Percentiles rank a stretch among this genome's conserved stretches.
phyloP scores from a whole-genome alignment of 2,888 invertebrate species.

The Caenorhabditis doughertyi region DNA sequence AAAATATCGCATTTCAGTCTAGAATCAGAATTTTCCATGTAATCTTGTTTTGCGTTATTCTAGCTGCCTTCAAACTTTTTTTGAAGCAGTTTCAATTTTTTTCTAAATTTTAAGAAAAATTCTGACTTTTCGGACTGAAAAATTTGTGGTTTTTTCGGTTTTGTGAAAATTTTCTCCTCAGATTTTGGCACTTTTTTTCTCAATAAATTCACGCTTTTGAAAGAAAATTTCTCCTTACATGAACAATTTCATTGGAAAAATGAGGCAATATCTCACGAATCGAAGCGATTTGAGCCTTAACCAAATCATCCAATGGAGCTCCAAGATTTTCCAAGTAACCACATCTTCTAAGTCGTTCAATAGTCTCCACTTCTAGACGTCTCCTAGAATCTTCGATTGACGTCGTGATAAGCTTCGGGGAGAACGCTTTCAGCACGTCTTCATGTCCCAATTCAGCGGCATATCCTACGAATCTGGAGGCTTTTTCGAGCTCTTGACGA shows the following conservation, averaged over 20 bases:
- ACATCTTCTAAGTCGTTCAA: slow-evolving; percentile 42
- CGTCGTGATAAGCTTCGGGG: slow-evolving; percentile 18
- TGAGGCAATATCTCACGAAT: slow-evolving; percentile 52
- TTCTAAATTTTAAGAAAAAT: too few relatives aligned
- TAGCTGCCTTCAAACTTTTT: too few relatives aligned
- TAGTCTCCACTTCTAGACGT: slow-evolving; percentile 42
- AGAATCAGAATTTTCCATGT: too few relatives aligned
- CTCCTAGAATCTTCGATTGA: slow-evolving; percentile 41
- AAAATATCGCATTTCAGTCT: too few relatives aligned
- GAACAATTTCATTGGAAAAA: slow-evolving; percentile 44
- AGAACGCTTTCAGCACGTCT: slow-evolving; percentile 9
- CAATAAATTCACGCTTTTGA: too few relatives aligned
- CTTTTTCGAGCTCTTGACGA: slow-evolving; percentile 44
- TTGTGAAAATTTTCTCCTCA: background rate
- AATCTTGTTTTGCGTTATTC: too few relatives aligned
- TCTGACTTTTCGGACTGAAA: too few relatives aligned
- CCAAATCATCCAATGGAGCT: slow-evolving; percentile 21
- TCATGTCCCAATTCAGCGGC: slow-evolving; percentile 36
- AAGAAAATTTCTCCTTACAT: too few relatives aligned
- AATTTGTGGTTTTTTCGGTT: background rate
- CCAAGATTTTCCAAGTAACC: slow-evolving; percentile 57
- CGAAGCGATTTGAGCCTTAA: slow-evolving; percentile 35
- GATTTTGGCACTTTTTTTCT: too few relatives aligned
- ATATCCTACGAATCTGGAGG: slow-evolving; percentile 51
- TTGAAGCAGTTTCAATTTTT: too few relatives aligned